These are phyloP conservation scores for Scortum barcoo DNA, from an alignment of 2,113 vertebrate species.

Conservation along the genomic window DNA sequence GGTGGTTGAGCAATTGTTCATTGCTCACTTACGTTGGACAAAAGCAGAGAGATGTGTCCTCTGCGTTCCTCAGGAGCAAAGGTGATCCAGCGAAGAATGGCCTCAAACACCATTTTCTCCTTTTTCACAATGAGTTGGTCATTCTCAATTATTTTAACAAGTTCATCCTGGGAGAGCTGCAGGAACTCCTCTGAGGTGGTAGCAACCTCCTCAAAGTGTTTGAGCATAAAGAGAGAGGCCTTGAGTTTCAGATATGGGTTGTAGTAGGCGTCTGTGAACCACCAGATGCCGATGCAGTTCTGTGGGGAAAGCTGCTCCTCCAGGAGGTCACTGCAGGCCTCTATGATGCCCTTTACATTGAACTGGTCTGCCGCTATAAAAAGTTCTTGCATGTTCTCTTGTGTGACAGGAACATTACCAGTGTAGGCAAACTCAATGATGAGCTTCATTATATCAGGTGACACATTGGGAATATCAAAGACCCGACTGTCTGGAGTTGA, in stretches of 20 bases:
- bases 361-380: conserved; percentile 86
- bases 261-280: conserved; percentile 61
- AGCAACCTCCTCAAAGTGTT: conserved; percentile 83
- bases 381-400: conserved; percentile 83
- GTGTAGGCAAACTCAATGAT: conserved; percentile 70
- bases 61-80: conserved; percentile 25
- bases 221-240: conserved; percentile 85
- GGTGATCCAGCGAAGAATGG: conserved; percentile 46
- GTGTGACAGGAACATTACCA: conserved; percentile 69
- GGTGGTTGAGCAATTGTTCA: background rate
- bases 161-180: conserved; percentile 79
- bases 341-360: conserved; percentile 83
- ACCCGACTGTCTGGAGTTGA: conserved; percentile 21
- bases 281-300: conserved; percentile 83
- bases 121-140: conserved; percentile 53
- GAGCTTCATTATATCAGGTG: conserved; percentile 39
- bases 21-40: conserved; percentile 49
- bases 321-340: conserved; percentile 85
- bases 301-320: conserved; percentile 83
- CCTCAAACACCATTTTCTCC: conserved; percentile 42
- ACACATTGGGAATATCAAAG: conserved; percentile 34
- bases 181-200: conserved; percentile 84
- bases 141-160: conserved; percentile 82
- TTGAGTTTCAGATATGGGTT: conserved; percentile 81
- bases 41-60: conserved; percentile 26